A percentile compares a stretch with the other conserved stretches of the same genome.
Conservation (phyloP, 2,888 invertebrate genomes). For the Apodemia mormo region DNA sequence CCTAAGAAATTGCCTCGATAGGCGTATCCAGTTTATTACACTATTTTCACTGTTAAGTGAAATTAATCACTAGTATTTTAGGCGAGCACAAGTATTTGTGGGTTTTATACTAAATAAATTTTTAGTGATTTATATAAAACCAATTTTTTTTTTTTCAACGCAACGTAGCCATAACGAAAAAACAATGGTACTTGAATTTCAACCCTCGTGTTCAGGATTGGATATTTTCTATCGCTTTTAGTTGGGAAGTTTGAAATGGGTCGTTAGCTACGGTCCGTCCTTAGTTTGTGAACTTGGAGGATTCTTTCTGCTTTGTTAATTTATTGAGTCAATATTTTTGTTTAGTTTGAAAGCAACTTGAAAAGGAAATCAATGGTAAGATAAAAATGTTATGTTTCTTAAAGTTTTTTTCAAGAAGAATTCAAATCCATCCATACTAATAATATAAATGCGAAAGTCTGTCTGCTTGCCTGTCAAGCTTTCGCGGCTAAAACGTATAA, state of each 20-base stretch:
- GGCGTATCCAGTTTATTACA: too few relatives aligned
- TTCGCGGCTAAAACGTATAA: too few relatives aligned
- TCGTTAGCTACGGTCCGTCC: slow-evolving; percentile 18
- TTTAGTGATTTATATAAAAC: too few relatives aligned
- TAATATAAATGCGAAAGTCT: too few relatives aligned
- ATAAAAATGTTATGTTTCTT: background rate
- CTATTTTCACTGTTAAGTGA: too few relatives aligned
- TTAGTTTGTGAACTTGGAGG: slow-evolving; percentile 10
- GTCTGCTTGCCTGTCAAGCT: too few relatives aligned
- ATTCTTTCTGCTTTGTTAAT: slow-evolving; percentile 8
- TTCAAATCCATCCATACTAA: too few relatives aligned
- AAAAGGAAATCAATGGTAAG: background rate
- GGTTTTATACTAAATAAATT: too few relatives aligned
- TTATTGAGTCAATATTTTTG: slow-evolving; percentile 7
- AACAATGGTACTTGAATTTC: slow-evolving; percentile 19
- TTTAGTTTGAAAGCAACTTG: slow-evolving; percentile 4
- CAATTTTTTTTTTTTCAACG: too few relatives aligned
- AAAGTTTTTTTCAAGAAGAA: background rate
- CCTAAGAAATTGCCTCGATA: too few relatives aligned
- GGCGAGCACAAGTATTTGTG: too few relatives aligned
- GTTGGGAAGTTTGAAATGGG: slow-evolving; percentile 20
- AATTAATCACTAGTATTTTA: too few relatives aligned
- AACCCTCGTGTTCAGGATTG: background rate
- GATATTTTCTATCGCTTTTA: slow-evolving; percentile 17
- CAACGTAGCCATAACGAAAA: background rate